Evolutionary conservation across 2,797 vertebrate genomes (phyloP).

Genomic region (Eulemur rubriventer): DNA sequence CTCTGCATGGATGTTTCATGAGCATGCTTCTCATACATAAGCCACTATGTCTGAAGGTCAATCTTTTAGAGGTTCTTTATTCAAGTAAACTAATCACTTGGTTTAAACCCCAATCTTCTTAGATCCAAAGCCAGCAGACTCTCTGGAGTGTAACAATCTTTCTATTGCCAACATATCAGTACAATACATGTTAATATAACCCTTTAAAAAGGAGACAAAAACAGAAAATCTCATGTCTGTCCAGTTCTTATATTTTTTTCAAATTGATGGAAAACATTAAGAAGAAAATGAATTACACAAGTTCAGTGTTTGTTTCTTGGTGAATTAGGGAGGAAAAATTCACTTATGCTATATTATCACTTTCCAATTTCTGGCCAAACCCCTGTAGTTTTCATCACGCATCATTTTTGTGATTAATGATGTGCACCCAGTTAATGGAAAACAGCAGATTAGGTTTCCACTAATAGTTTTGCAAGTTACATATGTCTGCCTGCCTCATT

Average conservation of each 20-base stretch:
- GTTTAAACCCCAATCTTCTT: background rate
- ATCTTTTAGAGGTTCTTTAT: background rate
- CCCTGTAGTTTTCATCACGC: slow-evolving; percentile 66
- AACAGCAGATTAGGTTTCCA: slow-evolving; percentile 76
- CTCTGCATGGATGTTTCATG: background rate
- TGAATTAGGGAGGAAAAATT: background rate
- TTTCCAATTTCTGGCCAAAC: slow-evolving; percentile 60
- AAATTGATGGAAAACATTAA: slow-evolving; percentile 10
- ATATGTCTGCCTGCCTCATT: slow-evolving; percentile 71
- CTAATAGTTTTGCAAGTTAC: slow-evolving; percentile 76
- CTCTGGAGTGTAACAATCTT: background rate
- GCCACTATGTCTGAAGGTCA: background rate
- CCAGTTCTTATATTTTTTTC: background rate
- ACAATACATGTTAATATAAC: background rate
- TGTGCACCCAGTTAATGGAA: slow-evolving; percentile 75
- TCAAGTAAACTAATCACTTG: background rate
- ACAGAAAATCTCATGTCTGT: background rate
- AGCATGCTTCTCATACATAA: background rate
- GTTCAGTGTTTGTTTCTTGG: slow-evolving; percentile 42
- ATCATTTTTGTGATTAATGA: slow-evolving; percentile 80
- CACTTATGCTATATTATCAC: slow-evolving; percentile 31
- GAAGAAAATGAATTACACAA: slow-evolving; percentile 11
- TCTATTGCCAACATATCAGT: background rate
- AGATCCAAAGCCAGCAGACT: slow-evolving; percentile 21
- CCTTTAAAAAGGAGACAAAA: slow-evolving; percentile 35